Base-by-base conservation (phyloP, 2,888 invertebrate genomes). In the Agonopterix heracliana region DNA sequence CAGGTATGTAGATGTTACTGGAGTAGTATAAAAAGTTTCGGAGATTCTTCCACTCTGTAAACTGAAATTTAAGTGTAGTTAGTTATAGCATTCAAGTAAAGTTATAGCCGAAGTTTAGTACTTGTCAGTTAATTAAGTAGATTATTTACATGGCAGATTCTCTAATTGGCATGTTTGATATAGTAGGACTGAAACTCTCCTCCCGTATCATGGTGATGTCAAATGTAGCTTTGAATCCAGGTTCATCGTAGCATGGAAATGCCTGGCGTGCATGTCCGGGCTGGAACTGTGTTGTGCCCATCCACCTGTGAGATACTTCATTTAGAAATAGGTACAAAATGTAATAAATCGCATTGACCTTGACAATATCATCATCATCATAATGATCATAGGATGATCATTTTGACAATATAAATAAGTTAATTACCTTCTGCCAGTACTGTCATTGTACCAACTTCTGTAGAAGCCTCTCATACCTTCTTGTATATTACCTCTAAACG, bases 211-310 rank as follows among this genome's bases (percentile, higher is more conserved):
- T 90, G 47, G 90, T 92, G 17, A 97, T 90, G 7, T 90, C 90
- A 57, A 96, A 96, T 4, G 82, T 91, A 0, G 96, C 94, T 71
- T 96, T 96, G 68, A 94, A 93, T 11, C 90, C 89, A 1, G 96
- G 96, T 59, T 96, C 96, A 65, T 97, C 97, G 66, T 95, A 95
- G 72, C 96, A 96, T 5, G 96, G 96, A 70, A 96, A 96, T 0
- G 95, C 96, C 64, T 92, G 90, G 41, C 95, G 90, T 0, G 95
- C 95, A 63, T 94, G 92, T 0, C 92, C 93, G 0, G 95, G 92
- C 54, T 96, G 93, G 68, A 96, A 95, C 65, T 96, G 95, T 0
- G 95, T 96, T 5, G 93, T 92, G 1, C 90, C 93, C 76, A 95
- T 89, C 92, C 92, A 93, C 70, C 95, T 95, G 60, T 12, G 8